These are phyloP conservation scores for Miltochrista miniata DNA, from an alignment of 2,888 invertebrate genomes.

Conservation along the genomic window DNA sequence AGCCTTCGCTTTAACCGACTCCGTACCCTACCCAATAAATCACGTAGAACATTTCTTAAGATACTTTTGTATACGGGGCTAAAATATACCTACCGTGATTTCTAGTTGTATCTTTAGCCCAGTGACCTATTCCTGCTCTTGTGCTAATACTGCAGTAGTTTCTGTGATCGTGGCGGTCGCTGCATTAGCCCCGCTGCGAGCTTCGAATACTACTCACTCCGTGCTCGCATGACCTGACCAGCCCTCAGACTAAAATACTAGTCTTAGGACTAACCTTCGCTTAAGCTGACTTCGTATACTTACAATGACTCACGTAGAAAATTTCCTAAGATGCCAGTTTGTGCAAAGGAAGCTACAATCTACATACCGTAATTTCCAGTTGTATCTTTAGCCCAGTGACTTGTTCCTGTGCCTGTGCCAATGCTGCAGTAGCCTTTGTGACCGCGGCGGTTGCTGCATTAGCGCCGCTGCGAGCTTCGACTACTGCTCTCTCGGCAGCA, in stretches of 20 bases:
- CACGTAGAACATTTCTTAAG: constrained; percentile 61
- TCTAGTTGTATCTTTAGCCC: constrained; percentile 63
- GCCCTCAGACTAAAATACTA: too few species aligned
- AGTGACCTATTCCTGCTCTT: constrained; percentile 56
- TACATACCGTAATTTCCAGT: constrained; percentile 64
- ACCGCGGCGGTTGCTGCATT: constrained; percentile 63
- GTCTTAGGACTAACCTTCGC: constrained; percentile 68
- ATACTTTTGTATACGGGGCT: too few species aligned
- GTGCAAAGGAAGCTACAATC: too few species aligned
- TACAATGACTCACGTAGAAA: constrained; percentile 64
- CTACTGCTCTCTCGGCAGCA: constrained; percentile 53
- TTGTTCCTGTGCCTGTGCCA: constrained; percentile 58
- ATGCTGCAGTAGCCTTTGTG: constrained; percentile 55
- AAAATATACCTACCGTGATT: constrained; percentile 63
- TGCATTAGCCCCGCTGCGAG: constrained; percentile 63
- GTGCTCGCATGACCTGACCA: too few species aligned
- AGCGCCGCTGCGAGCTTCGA: constrained; percentile 64
- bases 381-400: constrained; percentile 59
- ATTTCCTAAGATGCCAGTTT: too few species aligned
- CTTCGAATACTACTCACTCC: too few species aligned
- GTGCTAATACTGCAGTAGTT: constrained; percentile 54
- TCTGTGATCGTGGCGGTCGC: constrained; percentile 62
- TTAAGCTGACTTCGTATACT: constrained; percentile 56
- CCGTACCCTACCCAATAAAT: constrained; percentile 57
- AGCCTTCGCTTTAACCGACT: constrained; percentile 63